These are phyloP conservation scores for Coecobrya sp. DNA, from an alignment of 2,888 invertebrate species.

Conservation along the genomic window DNA sequence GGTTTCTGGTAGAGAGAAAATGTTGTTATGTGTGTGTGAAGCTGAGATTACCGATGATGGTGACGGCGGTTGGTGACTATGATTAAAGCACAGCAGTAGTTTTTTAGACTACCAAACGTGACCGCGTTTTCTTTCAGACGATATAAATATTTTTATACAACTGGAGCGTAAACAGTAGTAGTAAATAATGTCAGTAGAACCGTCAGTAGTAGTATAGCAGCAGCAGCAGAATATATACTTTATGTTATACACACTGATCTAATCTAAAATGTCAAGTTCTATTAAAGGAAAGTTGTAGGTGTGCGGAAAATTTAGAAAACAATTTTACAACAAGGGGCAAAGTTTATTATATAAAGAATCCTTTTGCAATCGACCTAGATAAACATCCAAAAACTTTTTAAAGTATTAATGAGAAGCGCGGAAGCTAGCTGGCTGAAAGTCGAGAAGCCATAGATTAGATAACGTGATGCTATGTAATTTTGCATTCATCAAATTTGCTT, in stretches of 20 bases:
- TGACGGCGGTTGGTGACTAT: constrained; percentile 41
- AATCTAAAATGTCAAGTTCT: too few relatives aligned
- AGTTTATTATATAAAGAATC: too few relatives aligned
- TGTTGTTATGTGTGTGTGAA: constrained; percentile 35
- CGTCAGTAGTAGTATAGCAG: not conserved
- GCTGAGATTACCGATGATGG: constrained; percentile 55
- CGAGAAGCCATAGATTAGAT: constrained; percentile 4
- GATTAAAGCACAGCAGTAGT: constrained; percentile 57
- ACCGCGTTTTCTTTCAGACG: constrained; percentile 11
- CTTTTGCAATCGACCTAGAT: constrained; percentile 19
- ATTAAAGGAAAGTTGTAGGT: too few relatives aligned
- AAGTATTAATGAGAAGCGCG: not conserved
- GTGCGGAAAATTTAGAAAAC: too few relatives aligned
- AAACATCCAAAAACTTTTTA: not conserved
- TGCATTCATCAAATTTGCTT: constrained; percentile 3
- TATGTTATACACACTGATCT: too few relatives aligned
- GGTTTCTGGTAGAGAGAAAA: too few relatives aligned
- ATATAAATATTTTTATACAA: not conserved
- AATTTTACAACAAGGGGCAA: too few relatives aligned
- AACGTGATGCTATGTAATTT: not conserved
- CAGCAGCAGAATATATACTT: too few relatives aligned
- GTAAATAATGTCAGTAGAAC: not conserved
- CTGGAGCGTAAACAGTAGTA: not conserved
- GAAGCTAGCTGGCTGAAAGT: not conserved
- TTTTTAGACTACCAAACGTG: constrained; percentile 35